phyloP scores from a whole-genome alignment of 2,113 vertebrate species.

The Tyto alba region DNA sequence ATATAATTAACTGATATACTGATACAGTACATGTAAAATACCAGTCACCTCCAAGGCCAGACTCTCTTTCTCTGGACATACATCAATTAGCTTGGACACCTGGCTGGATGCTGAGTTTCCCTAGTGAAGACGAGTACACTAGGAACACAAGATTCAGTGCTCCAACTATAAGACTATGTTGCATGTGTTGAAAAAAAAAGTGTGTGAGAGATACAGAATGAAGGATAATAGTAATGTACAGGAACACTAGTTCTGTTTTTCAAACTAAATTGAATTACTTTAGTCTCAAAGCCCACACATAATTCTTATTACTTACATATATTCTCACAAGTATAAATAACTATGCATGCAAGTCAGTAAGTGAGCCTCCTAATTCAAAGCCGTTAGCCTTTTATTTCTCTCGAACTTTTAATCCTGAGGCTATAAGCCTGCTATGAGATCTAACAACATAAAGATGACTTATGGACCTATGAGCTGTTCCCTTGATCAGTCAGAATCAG shows the following conservation, averaged over 20 bases:
- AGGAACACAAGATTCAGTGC: background rate
- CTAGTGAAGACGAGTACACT: fast-evolving
- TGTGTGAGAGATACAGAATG: background rate
- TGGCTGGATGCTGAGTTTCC: background rate
- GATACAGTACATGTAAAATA: background rate
- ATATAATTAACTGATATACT: background rate
- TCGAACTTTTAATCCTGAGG: background rate
- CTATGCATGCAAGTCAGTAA: background rate
- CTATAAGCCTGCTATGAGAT: background rate
- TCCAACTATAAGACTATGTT: background rate
- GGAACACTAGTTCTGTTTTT: background rate
- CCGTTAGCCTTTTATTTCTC: background rate
- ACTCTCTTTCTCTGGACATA: background rate
- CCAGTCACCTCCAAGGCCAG: background rate
- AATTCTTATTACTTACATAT: background rate
- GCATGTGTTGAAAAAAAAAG: background rate
- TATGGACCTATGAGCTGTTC: background rate
- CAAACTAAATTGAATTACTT: background rate
- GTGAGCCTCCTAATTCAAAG: background rate
- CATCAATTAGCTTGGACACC: background rate
- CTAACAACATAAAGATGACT: background rate
- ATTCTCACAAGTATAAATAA: background rate
- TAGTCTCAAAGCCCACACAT: background rate
- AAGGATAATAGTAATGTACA: background rate
- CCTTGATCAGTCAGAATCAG: background rate